Percentiles rank a stretch among this genome's conserved stretches.
These are phyloP conservation scores for Eulithis prunata DNA, from an alignment of 2,888 invertebrate species.

Conservation along the genomic window DNA sequence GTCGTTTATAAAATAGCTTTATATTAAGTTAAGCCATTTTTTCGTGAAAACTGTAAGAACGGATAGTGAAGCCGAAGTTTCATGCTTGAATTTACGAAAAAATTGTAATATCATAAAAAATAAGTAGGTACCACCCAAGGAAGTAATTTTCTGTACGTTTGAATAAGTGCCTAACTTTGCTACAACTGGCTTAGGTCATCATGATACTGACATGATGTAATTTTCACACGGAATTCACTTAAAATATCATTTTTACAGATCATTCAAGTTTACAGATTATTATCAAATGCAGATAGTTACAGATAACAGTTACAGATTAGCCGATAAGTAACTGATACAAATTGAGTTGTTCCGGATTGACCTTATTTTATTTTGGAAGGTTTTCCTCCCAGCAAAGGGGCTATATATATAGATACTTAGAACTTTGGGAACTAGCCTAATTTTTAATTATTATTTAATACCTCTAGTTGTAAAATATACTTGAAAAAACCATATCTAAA, in stretches of 20 bases:
- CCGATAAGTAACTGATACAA: no score
- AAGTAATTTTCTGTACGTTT: constrained; percentile 25
- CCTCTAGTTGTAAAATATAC: no score
- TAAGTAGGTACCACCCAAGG: background rate
- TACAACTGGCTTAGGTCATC: constrained; percentile 18
- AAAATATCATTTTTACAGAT: constrained; percentile 4
- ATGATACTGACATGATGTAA: constrained; percentile 36
- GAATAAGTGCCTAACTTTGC: constrained; percentile 3
- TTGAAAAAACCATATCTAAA: background rate
- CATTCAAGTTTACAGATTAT: constrained; percentile 23
- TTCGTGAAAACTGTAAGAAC: no score
- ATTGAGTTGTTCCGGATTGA: no score
- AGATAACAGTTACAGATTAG: background rate
- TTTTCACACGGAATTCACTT: constrained; percentile 37
- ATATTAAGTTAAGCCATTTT: no score
- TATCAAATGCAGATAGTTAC: constrained; percentile 19
- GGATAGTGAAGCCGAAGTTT: background rate
- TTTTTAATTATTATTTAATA: no score
- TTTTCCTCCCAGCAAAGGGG: no score
- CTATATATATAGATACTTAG: no score
- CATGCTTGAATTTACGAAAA: background rate
- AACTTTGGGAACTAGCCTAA: no score
- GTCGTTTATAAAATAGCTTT: background rate
- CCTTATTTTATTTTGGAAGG: no score
- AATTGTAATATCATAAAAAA: constrained; percentile 4